Percentiles rank a stretch among this genome's conserved stretches.
phyloP scores from a whole-genome alignment of 2,113 vertebrate genomes.

The Clinocottus analis region DNA sequence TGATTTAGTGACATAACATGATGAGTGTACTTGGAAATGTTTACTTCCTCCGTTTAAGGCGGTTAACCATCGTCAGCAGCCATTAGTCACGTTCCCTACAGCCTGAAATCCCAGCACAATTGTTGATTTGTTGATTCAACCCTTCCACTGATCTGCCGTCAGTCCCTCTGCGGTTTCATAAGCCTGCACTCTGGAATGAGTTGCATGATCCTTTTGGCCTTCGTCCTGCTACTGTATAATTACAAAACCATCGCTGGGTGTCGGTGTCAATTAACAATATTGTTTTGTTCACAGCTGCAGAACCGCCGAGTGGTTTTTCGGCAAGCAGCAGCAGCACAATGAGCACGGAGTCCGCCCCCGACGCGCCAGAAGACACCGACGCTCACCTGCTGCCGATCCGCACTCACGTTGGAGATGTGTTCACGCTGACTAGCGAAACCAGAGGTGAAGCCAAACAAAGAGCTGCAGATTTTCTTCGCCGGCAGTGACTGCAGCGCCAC shows the following conservation, averaged over 20 bases:
- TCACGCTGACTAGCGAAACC: neutral
- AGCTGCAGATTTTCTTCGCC: neutral
- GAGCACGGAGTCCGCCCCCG: conserved; percentile 25
- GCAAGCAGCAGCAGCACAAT: conserved; percentile 36
- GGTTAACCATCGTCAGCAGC: conserved; percentile 35
- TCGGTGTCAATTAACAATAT: neutral
- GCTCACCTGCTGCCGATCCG: neutral
- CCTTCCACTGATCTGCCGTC: conserved; percentile 35
- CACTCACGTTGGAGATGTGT: neutral
- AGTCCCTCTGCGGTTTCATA: conserved; percentile 3
- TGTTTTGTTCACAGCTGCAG: neutral
- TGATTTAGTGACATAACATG: conserved; percentile 15
- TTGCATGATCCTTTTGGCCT: conserved; percentile 2
- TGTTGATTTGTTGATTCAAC: conserved; percentile 42
- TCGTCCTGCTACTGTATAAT: neutral
- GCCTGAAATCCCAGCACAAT: too few species aligned
- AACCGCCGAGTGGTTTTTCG: neutral
- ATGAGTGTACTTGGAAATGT: neutral
- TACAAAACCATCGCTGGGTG: conserved; percentile 32
- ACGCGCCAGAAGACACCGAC: neutral
- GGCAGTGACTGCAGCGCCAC: neutral
- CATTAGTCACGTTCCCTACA: conserved; percentile 34
- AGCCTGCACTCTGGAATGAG: conserved; percentile 15
- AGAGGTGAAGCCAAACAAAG: neutral
- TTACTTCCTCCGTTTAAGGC: conserved; percentile 28